Percentiles rank a stretch among this genome's conserved stretches.
These are phyloP conservation scores for Peromyscus maniculatus DNA, from an alignment of 2,113 vertebrate species.

Conservation along the genomic window DNA sequence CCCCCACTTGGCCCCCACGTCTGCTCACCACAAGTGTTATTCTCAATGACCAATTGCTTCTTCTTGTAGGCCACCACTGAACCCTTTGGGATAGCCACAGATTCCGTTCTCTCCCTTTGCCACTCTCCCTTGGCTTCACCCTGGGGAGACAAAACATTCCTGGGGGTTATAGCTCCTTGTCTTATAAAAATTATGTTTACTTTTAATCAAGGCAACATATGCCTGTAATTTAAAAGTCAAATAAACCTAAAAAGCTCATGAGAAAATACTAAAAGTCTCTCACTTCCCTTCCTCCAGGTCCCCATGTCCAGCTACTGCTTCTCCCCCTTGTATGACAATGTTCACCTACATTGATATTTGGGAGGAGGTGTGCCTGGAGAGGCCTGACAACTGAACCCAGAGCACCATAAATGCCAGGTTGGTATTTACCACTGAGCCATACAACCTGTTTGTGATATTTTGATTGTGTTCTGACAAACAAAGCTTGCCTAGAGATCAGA, in stretches of 20 bases:
- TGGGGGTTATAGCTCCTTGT: too few relatives aligned
- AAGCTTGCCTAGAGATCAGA: too few relatives aligned
- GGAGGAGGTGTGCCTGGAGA: neutral
- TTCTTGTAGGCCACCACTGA: constrained; percentile 27
- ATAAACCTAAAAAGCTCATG: neutral
- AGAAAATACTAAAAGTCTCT: neutral
- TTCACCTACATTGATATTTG: neutral
- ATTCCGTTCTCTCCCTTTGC: fast-evolving
- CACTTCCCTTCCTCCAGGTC: fast-evolving
- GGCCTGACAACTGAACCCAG: neutral
- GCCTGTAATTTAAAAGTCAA: neutral
- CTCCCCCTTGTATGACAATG: neutral
- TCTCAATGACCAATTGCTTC: constrained; percentile 26
- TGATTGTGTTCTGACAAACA: too few relatives aligned
- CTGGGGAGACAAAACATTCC: constrained; percentile 34
- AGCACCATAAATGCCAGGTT: too few relatives aligned
- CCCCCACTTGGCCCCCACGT: too few relatives aligned
- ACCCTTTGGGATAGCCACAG: neutral
- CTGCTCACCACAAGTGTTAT: neutral
- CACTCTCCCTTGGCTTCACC: neutral
- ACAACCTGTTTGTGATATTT: neutral
- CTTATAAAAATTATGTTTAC: neutral
- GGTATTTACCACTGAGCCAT: neutral
- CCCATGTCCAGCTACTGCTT: neutral
- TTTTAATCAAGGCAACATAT: neutral